Conservation (phyloP, 2,888 invertebrate genomes). For the Drosophila mayaguana region DNA sequence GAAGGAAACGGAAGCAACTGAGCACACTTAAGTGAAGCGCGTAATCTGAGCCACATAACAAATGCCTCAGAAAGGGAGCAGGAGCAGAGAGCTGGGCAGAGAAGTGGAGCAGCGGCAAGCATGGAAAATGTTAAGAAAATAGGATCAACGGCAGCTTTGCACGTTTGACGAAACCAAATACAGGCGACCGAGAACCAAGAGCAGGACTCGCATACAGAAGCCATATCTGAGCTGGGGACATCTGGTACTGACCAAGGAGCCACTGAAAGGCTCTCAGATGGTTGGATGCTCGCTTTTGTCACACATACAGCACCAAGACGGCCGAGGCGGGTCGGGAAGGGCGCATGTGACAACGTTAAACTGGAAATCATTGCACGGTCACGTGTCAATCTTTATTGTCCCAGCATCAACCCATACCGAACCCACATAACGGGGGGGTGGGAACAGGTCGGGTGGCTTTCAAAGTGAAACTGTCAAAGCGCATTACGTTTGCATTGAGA, state of each 20-base stretch:
- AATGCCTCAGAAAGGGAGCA: slow-evolving; percentile 51
- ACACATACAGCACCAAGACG: slow-evolving; percentile 18
- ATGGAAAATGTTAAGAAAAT: slow-evolving; percentile 68
- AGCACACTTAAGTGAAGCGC: slow-evolving; percentile 82
- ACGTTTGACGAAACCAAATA: slow-evolving; percentile 71
- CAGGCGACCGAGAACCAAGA: slow-evolving; percentile 14
- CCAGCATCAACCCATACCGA: neutral
- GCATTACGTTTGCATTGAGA: slow-evolving; percentile 64
- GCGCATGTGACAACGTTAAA: slow-evolving; percentile 80
- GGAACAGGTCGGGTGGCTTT: slow-evolving; percentile 25
- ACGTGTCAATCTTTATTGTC: slow-evolving; percentile 83
- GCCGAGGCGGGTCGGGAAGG: slow-evolving; percentile 17
- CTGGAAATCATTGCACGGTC: slow-evolving; percentile 84
- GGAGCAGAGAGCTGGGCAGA: neutral
- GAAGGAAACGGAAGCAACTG: slow-evolving; percentile 72
- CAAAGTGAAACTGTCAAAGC: slow-evolving; percentile 66
- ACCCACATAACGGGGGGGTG: slow-evolving; percentile 10
- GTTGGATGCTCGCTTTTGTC: slow-evolving; percentile 56
- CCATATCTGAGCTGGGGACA: slow-evolving; percentile 15
- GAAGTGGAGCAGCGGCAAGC: slow-evolving; percentile 23
- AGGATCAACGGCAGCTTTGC: slow-evolving; percentile 78
- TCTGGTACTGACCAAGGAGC: slow-evolving; percentile 40
- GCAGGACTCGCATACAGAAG: slow-evolving; percentile 14
- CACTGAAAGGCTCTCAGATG: slow-evolving; percentile 38
- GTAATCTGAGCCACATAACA: slow-evolving; percentile 80